Percentiles rank a stretch among this genome's conserved stretches.
Evolutionary conservation across 30 jellyfish, hydroid and myxozoan species (phyloP).

Genomic region (Phacellophora camtschatica): DNA sequence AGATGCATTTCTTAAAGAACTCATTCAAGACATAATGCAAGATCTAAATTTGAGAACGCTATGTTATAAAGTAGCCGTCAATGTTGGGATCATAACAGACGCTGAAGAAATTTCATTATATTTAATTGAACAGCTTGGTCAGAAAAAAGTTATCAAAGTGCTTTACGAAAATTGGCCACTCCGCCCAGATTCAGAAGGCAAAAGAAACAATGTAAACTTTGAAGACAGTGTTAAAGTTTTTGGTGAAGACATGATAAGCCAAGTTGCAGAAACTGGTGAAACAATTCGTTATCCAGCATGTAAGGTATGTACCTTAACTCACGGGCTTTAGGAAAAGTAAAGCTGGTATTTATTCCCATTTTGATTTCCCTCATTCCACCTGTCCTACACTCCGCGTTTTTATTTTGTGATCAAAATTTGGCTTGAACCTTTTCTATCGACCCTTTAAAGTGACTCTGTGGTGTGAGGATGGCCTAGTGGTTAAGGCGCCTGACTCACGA

Average conservation of each 20-base stretch:
- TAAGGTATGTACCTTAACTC: background rate
- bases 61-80: slow-evolving; percentile 53
- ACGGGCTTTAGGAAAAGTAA: no score
- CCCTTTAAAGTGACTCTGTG: no score
- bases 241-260: slow-evolving; percentile 44
- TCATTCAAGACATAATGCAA: slow-evolving; percentile 65
- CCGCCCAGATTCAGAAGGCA: background rate
- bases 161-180: slow-evolving; percentile 24
- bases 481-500: no score
- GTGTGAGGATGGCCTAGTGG: no score
- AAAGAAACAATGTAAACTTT: background rate
- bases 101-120: slow-evolving; percentile 60
- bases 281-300: background rate
- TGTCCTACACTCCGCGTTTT: no score
- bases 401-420: no score
- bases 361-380: no score
- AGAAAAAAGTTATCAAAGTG: slow-evolving; percentile 16
- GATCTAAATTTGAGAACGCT: slow-evolving; percentile 71
- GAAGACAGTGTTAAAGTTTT: background rate
- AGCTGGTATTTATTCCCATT: no score
- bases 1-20: slow-evolving; percentile 57
- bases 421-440: no score
- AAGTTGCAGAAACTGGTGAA: slow-evolving; percentile 64
- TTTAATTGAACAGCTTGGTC: slow-evolving; percentile 38
- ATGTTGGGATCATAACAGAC: slow-evolving; percentile 67